These are phyloP conservation scores for Amphimallon solstitiale DNA, from an alignment of 2,888 invertebrate genomes.

Conservation along the genomic window DNA sequence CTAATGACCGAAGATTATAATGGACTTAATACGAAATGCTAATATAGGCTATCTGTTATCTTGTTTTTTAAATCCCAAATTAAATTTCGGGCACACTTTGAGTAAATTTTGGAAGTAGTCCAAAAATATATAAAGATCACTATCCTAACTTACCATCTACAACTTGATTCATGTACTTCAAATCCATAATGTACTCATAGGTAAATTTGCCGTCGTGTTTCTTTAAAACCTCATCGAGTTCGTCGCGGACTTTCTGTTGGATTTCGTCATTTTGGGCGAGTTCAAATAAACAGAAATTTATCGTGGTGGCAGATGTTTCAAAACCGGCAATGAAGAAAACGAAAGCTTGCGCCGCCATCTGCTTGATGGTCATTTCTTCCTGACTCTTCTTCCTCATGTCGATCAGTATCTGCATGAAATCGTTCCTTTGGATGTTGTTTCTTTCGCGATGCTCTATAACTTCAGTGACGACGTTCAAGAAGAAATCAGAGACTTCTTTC, in stretches of 20 bases:
- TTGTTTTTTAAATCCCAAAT: no score
- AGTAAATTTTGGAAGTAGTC: background rate
- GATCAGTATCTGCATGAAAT: constrained; percentile 59
- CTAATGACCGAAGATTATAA: no score
- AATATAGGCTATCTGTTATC: no score
- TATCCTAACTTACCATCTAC: constrained; percentile 57
- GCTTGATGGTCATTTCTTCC: constrained; percentile 44
- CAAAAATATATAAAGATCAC: background rate
- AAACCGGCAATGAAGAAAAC: constrained; percentile 65
- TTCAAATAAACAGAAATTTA: constrained; percentile 60
- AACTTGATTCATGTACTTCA: constrained; percentile 64
- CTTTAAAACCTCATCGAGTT: constrained; percentile 55
- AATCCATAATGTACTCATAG: constrained; percentile 61
- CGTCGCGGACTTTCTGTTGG: constrained; percentile 61
- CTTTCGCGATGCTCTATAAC: constrained; percentile 50
- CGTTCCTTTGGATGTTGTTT: constrained; percentile 49
- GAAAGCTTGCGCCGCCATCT: constrained; percentile 59
- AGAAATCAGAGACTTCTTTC: constrained; percentile 48
- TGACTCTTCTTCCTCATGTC: constrained; percentile 47
- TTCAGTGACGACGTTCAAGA: constrained; percentile 49
- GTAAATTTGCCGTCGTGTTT: constrained; percentile 56
- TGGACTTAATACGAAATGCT: no score
- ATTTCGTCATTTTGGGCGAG: constrained; percentile 60
- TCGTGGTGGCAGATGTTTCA: constrained; percentile 63
- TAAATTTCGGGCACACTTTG: no score